phyloP scores from a whole-genome alignment of 1,140 invertebrate species.

The Gonioctena quinquepunctata region DNA sequence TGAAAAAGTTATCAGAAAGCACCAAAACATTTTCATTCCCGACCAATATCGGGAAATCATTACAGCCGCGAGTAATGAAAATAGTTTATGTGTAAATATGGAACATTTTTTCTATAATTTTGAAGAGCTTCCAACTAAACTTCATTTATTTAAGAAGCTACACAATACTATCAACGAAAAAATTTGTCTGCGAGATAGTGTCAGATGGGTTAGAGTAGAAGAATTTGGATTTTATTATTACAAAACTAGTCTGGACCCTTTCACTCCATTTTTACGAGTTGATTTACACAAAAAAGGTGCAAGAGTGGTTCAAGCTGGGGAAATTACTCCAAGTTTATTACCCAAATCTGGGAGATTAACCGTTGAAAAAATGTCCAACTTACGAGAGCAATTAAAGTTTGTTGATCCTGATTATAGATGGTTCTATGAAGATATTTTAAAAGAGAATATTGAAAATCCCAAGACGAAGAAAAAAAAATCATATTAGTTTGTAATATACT shows the following conservation, averaged over 20 bases:
- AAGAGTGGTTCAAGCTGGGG: no score
- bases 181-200: not conserved
- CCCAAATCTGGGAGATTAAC: no score
- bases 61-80: constrained; percentile 5
- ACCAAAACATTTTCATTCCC: constrained; percentile 23
- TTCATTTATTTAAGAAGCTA: not conserved
- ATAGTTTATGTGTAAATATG: constrained; percentile 3
- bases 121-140: not conserved
- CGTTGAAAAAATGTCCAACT: no score
- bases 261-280: not conserved
- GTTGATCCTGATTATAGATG: no score
- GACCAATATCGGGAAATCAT: constrained; percentile 30
- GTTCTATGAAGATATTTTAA: no score
- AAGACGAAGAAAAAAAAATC: no score
- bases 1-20: constrained; percentile 25
- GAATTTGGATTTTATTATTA: not conserved
- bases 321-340: no score
- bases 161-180: not conserved
- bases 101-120: constrained; percentile 2
- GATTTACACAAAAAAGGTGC: no score
- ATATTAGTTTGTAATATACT: no score
- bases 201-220: not conserved
- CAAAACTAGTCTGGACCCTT: not conserved
- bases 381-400: no score
- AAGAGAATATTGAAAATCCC: no score